Evolutionary conservation across 1,140 invertebrate species (phyloP).

Genomic region (Caenorhabditis inopinata): DNA sequence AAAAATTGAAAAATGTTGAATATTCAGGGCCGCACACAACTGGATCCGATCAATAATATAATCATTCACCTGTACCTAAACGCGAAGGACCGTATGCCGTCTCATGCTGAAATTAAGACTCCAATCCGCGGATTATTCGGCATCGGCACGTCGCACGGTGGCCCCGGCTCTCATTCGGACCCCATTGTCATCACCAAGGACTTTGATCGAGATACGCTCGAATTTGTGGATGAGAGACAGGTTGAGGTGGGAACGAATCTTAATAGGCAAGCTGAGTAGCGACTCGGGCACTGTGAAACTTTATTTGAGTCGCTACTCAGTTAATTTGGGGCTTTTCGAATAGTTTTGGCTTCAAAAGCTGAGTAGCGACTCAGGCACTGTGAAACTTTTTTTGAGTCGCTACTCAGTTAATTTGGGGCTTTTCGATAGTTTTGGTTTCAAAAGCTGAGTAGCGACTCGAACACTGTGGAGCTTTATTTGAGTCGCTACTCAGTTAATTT

Average conservation of each 20-base stretch:
- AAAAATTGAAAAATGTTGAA: not conserved
- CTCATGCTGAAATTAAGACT: slow-evolving; percentile 10
- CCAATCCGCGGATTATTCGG: slow-evolving; percentile 30
- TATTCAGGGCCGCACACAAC: not conserved
- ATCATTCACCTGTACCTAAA: slow-evolving; percentile 32
- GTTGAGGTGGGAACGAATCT: not conserved
- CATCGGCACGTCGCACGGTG: slow-evolving; percentile 35
- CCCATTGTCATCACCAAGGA: slow-evolving; percentile 39
- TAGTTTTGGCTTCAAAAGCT: no score
- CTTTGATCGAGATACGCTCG: slow-evolving; percentile 29
- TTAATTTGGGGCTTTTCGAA: no score
- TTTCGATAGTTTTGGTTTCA: no score
- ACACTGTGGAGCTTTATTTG: no score
- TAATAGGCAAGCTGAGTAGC: not conserved
- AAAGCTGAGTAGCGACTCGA: no score
- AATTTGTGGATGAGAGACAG: slow-evolving; percentile 34
- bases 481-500: no score
- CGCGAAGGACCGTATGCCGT: slow-evolving; percentile 8
- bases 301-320: no score
- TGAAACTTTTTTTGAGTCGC: no score
- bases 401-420: no score
- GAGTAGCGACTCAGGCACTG: no score
- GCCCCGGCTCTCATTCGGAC: slow-evolving; percentile 18
- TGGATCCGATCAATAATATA: slow-evolving; percentile 30
- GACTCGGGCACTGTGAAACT: no score